Evolutionary conservation across 2,888 invertebrate species (phyloP).

Genomic region (Orthosia incerta): DNA sequence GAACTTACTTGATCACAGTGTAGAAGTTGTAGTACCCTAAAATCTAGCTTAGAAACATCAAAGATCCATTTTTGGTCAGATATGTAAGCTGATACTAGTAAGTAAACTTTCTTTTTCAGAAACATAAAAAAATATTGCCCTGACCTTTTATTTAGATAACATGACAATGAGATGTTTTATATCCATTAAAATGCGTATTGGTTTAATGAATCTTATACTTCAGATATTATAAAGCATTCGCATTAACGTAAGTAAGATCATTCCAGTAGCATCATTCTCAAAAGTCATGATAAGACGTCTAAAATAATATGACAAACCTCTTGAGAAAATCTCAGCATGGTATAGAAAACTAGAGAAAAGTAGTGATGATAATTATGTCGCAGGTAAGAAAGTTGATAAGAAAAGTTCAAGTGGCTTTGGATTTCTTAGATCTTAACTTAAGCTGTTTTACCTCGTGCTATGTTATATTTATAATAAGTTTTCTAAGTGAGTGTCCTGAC

Average conservation of each 20-base stretch:
- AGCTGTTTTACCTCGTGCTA: not conserved
- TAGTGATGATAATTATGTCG: constrained; percentile 17
- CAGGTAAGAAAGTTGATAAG: constrained; percentile 46
- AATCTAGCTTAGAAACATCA: too few species aligned
- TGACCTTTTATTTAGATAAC: not conserved
- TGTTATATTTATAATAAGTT: too few species aligned
- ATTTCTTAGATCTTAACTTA: not conserved
- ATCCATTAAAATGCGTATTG: not conserved
- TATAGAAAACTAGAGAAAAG: constrained; percentile 27
- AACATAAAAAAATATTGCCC: too few species aligned
- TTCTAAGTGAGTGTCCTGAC: too few species aligned
- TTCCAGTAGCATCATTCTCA: not conserved
- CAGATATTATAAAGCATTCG: not conserved
- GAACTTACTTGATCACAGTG: too few species aligned
- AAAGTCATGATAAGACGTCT: too few species aligned
- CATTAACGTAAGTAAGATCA: too few species aligned
- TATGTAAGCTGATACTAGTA: too few species aligned
- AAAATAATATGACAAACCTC: not conserved
- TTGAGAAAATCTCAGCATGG: not conserved
- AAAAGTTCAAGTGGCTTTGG: not conserved
- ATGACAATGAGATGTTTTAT: not conserved
- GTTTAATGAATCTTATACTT: not conserved
- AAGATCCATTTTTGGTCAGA: too few species aligned
- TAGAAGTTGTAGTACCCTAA: too few species aligned
- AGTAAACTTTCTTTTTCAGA: too few species aligned